Evolutionary conservation across 1,140 invertebrate genomes (phyloP).

Genomic region (Scaptomyza pallida): DNA sequence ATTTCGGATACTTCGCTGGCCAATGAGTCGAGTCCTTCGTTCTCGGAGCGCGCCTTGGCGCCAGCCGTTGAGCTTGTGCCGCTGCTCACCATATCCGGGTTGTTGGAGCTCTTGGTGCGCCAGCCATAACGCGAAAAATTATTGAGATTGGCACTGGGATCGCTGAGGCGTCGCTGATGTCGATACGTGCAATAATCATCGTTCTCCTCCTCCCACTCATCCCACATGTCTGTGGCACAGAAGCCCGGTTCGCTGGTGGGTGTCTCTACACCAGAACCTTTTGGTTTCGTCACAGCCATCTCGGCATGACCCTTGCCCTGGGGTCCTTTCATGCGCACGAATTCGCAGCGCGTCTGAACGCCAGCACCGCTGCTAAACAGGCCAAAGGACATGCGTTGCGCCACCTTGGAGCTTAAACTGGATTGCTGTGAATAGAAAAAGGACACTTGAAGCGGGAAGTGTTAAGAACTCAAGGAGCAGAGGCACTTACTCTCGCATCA

Average conservation of each 20-base stretch:
- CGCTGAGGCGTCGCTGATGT: conserved; percentile 94
- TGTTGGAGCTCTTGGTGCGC: conserved; percentile 86
- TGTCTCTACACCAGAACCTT: conserved; percentile 96
- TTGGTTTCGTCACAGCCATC: conserved; percentile 97
- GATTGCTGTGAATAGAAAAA: conserved; percentile 88
- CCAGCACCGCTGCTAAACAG: conserved; percentile 90
- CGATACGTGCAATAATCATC: conserved; percentile 93
- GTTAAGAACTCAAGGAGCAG: neutral
- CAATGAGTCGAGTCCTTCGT: conserved; percentile 93
- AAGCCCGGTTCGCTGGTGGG: conserved; percentile 96
- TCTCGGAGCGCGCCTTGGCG: conserved; percentile 94
- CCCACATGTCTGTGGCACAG: conserved; percentile 93
- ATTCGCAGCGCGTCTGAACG: conserved; percentile 95
- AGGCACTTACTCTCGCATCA: conserved; percentile 93
- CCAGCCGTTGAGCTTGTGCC: conserved; percentile 71
- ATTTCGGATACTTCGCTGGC: conserved; percentile 94
- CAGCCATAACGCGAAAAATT: conserved; percentile 93
- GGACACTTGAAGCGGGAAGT: neutral
- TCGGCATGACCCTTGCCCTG: conserved; percentile 98
- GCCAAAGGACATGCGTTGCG: conserved; percentile 97
- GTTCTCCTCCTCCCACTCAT: conserved; percentile 94
- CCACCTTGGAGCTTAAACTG: conserved; percentile 96
- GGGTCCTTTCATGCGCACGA: conserved; percentile 98
- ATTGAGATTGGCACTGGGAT: conserved; percentile 96
- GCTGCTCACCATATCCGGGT: conserved; percentile 84